Conservation (phyloP, 2,113 vertebrate species). For the Thomomys bottae region DNA sequence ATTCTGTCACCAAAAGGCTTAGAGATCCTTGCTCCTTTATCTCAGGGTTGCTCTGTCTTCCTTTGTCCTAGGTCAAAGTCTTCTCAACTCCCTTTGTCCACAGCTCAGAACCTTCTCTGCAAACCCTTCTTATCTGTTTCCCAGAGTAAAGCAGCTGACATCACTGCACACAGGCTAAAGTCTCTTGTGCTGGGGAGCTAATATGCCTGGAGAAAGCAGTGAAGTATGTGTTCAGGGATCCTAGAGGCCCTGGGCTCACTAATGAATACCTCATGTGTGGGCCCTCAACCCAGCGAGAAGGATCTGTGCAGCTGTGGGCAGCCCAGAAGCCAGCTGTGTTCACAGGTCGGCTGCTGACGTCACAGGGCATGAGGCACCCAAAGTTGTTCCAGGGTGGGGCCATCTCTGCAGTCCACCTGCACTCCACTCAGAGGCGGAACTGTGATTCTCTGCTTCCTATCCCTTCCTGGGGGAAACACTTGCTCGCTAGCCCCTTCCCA, state of each 20-base stretch:
- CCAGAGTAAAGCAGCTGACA: not conserved
- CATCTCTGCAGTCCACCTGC: not conserved
- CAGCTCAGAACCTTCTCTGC: not conserved
- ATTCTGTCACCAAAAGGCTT: not conserved
- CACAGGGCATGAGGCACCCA: not conserved
- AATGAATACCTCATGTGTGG: constrained; percentile 38
- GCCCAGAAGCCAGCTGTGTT: not conserved
- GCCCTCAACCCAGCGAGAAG: constrained; percentile 1
- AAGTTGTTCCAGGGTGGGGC: not conserved
- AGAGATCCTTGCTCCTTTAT: not conserved
- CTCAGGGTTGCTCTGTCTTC: not conserved
- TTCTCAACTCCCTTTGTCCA: constrained; percentile 16
- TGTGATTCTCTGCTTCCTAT: not conserved
- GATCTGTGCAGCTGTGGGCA: not conserved
- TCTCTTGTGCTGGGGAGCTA: not conserved
- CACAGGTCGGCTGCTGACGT: not conserved
- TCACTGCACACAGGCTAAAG: not conserved
- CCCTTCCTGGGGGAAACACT: not conserved
- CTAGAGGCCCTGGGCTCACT: not conserved
- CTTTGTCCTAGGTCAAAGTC: constrained; percentile 1
- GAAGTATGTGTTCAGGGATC: not conserved
- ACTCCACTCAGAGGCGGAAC: not conserved
- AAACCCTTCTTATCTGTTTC: not conserved
- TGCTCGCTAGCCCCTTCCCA: not conserved
- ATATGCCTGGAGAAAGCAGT: not conserved